Percentiles rank a stretch among this genome's conserved stretches.
These are phyloP conservation scores for Amblyjoppa proteus DNA, from an alignment of 2,888 invertebrate species.

Conservation along the genomic window DNA sequence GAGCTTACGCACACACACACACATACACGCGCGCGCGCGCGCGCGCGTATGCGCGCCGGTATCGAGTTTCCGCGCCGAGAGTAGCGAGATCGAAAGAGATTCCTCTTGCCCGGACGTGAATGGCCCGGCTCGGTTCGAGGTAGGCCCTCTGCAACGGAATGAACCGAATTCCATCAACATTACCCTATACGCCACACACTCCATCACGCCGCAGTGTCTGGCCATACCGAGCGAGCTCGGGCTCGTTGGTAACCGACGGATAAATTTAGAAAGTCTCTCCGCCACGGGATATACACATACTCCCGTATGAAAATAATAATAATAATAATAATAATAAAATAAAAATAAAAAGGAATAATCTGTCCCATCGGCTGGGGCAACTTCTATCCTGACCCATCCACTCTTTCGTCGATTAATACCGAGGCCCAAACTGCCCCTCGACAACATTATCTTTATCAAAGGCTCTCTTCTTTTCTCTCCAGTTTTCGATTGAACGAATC, in stretches of 20 bases:
- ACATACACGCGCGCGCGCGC: background rate
- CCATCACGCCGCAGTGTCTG: background rate
- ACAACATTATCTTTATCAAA: conserved; percentile 66
- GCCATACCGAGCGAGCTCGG: background rate
- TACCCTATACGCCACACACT: conserved; percentile 1
- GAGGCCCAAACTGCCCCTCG: conserved; percentile 64
- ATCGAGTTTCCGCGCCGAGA: conserved; percentile 6
- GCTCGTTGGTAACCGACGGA: background rate
- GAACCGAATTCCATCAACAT: conserved; percentile 3
- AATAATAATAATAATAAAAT: too few relatives aligned
- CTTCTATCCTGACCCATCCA: conserved; percentile 58
- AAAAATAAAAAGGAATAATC: background rate
- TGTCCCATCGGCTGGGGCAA: background rate
- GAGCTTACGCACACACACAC: background rate
- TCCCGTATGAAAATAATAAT: background rate
- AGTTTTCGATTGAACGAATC: conserved; percentile 39
- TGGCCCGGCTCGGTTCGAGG: background rate
- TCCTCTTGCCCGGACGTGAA: conserved; percentile 16
- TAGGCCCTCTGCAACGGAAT: background rate
- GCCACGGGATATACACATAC: background rate
- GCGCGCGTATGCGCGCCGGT: background rate
- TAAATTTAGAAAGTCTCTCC: conserved; percentile 14
- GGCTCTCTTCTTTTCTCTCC: conserved; percentile 73
- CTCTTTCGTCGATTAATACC: conserved; percentile 53
- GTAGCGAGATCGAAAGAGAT: conserved; percentile 3